Percentiles rank a stretch among this genome's conserved stretches.
These are phyloP conservation scores for Dallia pectoralis DNA, from an alignment of 2,797 vertebrate genomes.

Conservation along the genomic window DNA sequence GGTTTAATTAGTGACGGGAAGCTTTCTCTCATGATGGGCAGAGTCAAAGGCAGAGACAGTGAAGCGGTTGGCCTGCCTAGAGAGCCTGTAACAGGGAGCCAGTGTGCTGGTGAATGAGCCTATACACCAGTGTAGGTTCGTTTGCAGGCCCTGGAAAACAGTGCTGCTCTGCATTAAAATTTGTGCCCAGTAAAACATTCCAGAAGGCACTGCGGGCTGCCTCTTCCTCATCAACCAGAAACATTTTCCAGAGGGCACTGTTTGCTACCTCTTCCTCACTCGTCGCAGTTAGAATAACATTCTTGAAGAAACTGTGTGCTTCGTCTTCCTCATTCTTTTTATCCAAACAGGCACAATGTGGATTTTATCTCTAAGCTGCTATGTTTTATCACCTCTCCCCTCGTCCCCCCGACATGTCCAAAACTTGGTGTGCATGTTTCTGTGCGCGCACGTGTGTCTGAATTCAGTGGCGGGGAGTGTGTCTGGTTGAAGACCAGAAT, in stretches of 20 bases:
- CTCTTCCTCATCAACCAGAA: slow-evolving; percentile 35
- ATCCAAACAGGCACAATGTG: slow-evolving; percentile 34
- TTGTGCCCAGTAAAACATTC: slow-evolving; percentile 53
- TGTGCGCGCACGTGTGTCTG: background rate
- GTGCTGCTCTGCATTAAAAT: slow-evolving; percentile 45
- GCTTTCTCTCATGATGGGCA: slow-evolving; percentile 54
- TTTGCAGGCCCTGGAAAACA: slow-evolving; percentile 28
- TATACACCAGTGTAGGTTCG: slow-evolving; percentile 32
- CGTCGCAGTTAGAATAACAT: slow-evolving; percentile 56
- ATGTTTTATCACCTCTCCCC: slow-evolving; percentile 14
- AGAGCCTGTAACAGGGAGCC: slow-evolving; percentile 58
- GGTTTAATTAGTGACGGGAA: slow-evolving; percentile 66
- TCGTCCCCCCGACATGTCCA: slow-evolving; percentile 2
- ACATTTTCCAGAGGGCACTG: slow-evolving; percentile 56
- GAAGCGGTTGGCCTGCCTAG: slow-evolving; percentile 49
- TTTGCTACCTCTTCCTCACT: slow-evolving; percentile 29
- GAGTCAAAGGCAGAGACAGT: slow-evolving; percentile 58
- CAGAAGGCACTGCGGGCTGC: slow-evolving; percentile 46
- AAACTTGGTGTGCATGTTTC: background rate
- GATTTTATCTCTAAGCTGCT: slow-evolving; percentile 6
- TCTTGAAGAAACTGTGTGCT: slow-evolving; percentile 49
- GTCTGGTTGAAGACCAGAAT: slow-evolving; percentile 36
- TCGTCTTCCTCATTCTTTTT: slow-evolving; percentile 33
- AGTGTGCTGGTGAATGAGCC: slow-evolving; percentile 40
- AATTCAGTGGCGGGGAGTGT: background rate